phyloP scores from a whole-genome alignment of 2,888 invertebrate genomes.

The Amblyteles armatorius region DNA sequence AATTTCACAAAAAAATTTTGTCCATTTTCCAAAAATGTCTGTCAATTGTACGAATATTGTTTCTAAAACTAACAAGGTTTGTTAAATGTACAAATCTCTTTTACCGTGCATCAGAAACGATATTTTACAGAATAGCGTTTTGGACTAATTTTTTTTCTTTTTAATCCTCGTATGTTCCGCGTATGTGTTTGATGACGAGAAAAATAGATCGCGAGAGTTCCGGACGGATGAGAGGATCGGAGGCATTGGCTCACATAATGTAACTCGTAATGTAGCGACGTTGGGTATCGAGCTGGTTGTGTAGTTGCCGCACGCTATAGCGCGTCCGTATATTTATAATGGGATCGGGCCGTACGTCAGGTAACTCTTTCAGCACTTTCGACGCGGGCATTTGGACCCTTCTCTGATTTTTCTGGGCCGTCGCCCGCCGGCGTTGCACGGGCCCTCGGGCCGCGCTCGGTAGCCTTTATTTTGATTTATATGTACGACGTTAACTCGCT shows the following conservation, averaged over 20 bases:
- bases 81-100: too few relatives aligned
- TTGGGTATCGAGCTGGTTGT: background rate
- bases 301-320: constrained; percentile 7
- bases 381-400: constrained; percentile 57
- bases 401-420: constrained; percentile 79
- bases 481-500: constrained; percentile 81
- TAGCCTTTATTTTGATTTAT: constrained; percentile 84
- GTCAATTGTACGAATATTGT: too few relatives aligned
- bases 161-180: too few relatives aligned
- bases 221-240: background rate
- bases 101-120: too few relatives aligned
- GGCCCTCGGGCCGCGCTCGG: constrained; percentile 61
- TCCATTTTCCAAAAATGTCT: too few relatives aligned
- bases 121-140: too few relatives aligned
- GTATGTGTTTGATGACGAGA: background rate
- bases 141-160: too few relatives aligned
- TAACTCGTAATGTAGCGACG: constrained; percentile 7
- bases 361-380: constrained; percentile 79
- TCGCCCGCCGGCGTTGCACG: constrained; percentile 66
- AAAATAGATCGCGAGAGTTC: background rate
- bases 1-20: too few relatives aligned
- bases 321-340: constrained; percentile 50
- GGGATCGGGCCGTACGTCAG: constrained; percentile 70
- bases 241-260: constrained; percentile 1
- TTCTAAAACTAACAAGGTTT: too few relatives aligned